Evolutionary conservation across 2,797 vertebrate genomes (phyloP).

Genomic region (Syngnathus acus): DNA sequence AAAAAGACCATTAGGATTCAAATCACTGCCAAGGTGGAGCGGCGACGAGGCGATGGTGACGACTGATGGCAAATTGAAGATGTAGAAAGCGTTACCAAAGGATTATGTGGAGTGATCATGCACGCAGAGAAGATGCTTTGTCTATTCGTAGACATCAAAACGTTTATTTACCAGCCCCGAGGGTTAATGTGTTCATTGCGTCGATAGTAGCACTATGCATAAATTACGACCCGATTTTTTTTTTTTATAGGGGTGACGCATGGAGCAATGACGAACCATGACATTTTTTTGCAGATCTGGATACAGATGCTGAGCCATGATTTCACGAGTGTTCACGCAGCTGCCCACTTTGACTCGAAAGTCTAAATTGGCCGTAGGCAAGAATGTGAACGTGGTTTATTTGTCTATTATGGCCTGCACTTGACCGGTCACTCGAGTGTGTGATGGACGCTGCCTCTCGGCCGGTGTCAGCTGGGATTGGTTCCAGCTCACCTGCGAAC

Average conservation of each 20-base stretch:
- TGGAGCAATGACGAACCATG: background rate
- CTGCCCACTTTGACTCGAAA: background rate
- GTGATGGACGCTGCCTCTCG: too few relatives aligned
- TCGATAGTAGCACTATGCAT: background rate
- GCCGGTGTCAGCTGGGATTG: too few relatives aligned
- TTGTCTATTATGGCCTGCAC: too few relatives aligned
- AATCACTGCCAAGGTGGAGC: constrained; percentile 39
- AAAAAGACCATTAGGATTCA: constrained; percentile 70
- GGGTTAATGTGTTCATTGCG: constrained; percentile 24
- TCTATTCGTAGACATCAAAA: background rate
- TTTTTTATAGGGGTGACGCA: background rate
- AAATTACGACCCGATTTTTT: background rate
- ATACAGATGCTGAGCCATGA: background rate
- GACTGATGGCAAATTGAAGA: constrained; percentile 26
- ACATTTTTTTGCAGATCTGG: background rate
- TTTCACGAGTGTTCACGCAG: background rate
- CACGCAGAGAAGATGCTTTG: constrained; percentile 10
- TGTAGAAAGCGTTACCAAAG: constrained; percentile 23
- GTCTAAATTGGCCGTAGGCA: too few relatives aligned
- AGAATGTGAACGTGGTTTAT: too few relatives aligned
- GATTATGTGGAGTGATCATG: constrained; percentile 28
- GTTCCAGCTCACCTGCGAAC: too few relatives aligned
- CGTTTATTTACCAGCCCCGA: background rate
- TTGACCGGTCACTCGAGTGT: too few relatives aligned
- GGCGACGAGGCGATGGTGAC: constrained; percentile 28